Evolutionary conservation across 2,888 invertebrate genomes (phyloP), one percentile per base, ranked within the genome.

Genomic region (Microchrysa polita): DNA sequence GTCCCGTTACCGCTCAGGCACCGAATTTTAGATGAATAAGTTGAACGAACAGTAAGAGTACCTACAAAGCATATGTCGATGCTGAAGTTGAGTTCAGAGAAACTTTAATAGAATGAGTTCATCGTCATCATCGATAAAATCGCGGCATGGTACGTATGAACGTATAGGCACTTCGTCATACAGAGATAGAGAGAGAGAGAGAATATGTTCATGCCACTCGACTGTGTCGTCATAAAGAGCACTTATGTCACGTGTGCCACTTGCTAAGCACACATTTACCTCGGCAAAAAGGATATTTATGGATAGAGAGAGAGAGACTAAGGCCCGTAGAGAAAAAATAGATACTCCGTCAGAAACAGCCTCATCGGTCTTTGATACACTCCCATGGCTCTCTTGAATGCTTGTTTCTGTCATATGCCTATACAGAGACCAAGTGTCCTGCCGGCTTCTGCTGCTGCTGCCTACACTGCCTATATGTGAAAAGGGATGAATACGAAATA

Each of bases 181-280:
- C n/a, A n/a, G n/a, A n/a, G n/a, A n/a, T n/a, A n/a, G n/a, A n/a
- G n/a, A n/a, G n/a, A n/a, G n/a, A n/a, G n/a, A n/a, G n/a, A 23
- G 42, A 14, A 57, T 42, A 34, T 7, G 69, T 55, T 69, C 55
- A 55, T 69, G 69, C 40, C 42, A 72, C 72, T 72, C 60, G 72
- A 72, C 48, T 72, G 14, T 72, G 60, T 72, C 60, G 59, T 59
- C 59, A 59, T 59, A 42, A 44, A 72, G 72, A 53, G 60, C 42
- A 60, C 72, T 72, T 60, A 60, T 48, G 60, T 72, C 72, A 72
- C 72, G 60, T 72, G 72, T 72, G 59, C 23, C 72, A 59, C 72
- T 72, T 72, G 59, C 60, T 22, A 59, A 72, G 72, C 72, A 72
- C 42, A 67, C 59, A 72, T 60, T 69, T 55, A 42, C 57, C 42